These are phyloP conservation scores for Mizuhopecten yessoensis DNA, from an alignment of 1,140 invertebrate genomes.

Conservation along the genomic window DNA sequence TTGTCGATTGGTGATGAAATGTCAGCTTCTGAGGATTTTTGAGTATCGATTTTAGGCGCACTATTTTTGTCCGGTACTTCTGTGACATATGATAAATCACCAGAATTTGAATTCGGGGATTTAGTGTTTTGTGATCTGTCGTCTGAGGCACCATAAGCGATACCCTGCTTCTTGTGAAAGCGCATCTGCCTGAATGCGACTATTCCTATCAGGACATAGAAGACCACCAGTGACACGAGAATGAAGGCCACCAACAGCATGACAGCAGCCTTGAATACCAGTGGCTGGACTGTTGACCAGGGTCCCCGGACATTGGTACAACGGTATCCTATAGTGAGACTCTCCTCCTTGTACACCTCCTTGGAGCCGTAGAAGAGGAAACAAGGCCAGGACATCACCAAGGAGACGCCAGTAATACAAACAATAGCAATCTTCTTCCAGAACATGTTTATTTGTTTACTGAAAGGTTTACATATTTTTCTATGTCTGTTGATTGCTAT, in stretches of 20 bases:
- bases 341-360: background rate
- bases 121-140: background rate
- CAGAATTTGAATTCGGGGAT: background rate
- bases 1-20: background rate
- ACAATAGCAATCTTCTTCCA: slow-evolving; percentile 40
- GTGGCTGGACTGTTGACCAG: slow-evolving; percentile 28
- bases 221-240: slow-evolving; percentile 24
- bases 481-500: slow-evolving; percentile 53
- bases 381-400: background rate
- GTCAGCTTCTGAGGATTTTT: background rate
- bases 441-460: slow-evolving; percentile 42
- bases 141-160: background rate
- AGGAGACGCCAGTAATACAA: background rate
- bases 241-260: background rate
- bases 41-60: background rate
- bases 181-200: background rate
- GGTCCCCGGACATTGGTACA: slow-evolving; percentile 35
- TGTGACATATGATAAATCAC: background rate
- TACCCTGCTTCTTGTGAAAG: background rate
- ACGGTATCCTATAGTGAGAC: background rate
- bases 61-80: background rate
- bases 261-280: slow-evolving; percentile 41
- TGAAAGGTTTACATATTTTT: slow-evolving; percentile 43
- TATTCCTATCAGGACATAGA: slow-evolving; percentile 47
- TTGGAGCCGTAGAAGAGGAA: slow-evolving; percentile 45